phyloP scores from a whole-genome alignment of 2,888 invertebrate species.

The Trachelus troglodyta region DNA sequence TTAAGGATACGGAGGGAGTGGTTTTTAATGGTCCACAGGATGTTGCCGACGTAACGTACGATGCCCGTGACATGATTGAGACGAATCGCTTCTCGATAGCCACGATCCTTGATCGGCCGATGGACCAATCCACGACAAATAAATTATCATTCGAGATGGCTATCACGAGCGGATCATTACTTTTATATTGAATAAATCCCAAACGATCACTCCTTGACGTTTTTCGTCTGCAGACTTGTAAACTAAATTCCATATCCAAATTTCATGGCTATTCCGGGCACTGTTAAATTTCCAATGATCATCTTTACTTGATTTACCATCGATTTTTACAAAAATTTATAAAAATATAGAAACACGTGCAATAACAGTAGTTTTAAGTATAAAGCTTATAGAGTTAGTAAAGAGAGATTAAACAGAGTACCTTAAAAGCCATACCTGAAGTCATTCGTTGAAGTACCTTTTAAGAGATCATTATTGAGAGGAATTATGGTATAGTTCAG shows the following conservation, averaged over 20 bases:
- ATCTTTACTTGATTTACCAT: neutral
- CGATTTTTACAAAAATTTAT: neutral
- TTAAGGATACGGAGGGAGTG: conserved; percentile 16
- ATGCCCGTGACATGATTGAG: conserved; percentile 27
- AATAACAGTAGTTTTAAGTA: neutral
- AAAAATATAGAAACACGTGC: neutral
- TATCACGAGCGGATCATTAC: neutral
- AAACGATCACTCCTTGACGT: neutral
- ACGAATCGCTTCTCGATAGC: conserved; percentile 32
- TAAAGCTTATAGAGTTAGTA: neutral
- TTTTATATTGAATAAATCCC: neutral
- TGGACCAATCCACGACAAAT: neutral
- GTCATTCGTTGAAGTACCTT: neutral
- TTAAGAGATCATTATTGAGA: neutral
- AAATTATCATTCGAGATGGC: neutral
- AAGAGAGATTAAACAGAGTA: neutral
- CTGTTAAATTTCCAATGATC: neutral
- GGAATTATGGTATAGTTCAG: neutral
- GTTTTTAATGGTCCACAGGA: conserved; percentile 16
- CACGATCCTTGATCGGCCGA: neutral
- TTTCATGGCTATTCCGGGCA: neutral
- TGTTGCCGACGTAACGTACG: conserved; percentile 5
- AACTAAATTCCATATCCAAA: neutral
- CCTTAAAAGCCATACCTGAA: neutral
- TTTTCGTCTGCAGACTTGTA: neutral